phyloP scores from a whole-genome alignment of 2,797 vertebrate genomes.

The Alca torda region DNA sequence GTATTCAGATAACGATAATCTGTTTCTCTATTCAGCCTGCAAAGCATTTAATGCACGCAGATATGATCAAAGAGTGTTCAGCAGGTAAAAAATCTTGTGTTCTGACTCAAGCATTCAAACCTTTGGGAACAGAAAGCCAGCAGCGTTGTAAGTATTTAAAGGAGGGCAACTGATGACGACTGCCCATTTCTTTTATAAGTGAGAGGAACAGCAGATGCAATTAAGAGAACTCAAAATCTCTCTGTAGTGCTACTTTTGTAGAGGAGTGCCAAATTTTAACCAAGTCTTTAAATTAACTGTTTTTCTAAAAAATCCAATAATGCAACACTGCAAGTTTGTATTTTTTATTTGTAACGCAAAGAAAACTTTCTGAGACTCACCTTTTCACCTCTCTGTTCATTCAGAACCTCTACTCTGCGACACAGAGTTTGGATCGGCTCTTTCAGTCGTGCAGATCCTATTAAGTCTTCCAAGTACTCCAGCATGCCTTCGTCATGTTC shows the following conservation, averaged over 20 bases:
- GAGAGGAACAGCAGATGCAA: neutral
- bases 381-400: constrained; percentile 94
- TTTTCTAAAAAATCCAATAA: neutral
- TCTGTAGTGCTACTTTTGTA: neutral
- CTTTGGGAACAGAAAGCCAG: neutral
- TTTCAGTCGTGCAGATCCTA: constrained; percentile 93
- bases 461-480: constrained; percentile 96
- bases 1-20: too few species aligned
- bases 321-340: neutral
- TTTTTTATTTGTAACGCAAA: neutral
- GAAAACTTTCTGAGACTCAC: constrained; percentile 68
- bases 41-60: fast-evolving
- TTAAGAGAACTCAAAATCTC: neutral
- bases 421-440: constrained; percentile 87
- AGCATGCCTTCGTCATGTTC: constrained; percentile 97
- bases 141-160: neutral
- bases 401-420: constrained; percentile 88
- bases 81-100: neutral
- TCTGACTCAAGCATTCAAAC: neutral
- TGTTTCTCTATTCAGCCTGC: neutral
- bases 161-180: neutral
- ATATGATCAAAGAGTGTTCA: neutral
- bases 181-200: neutral
- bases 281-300: neutral
- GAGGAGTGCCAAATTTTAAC: neutral